Base-by-base conservation (phyloP, 2,797 vertebrate genomes). In the Myotis vivesi region DNA sequence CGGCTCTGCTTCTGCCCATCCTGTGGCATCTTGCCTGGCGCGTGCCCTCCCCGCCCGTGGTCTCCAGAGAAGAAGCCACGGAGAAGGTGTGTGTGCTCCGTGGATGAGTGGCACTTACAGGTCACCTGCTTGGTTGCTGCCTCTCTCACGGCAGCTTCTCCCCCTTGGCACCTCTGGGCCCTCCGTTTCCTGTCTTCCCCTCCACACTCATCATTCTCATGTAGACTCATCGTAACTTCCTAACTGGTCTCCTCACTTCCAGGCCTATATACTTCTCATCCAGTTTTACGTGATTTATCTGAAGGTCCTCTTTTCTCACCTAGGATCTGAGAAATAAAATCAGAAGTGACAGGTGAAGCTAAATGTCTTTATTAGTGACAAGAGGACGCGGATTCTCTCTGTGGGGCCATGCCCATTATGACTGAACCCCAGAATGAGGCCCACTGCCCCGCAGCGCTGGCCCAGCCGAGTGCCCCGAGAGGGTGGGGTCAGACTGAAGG, bases 321-420 rank as follows among this genome's bases (percentile, higher is more conserved):
- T 23, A 72, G 51, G 25, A 82, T 68, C 64, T 73, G 33, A 93
- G 28, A 87, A 66, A 22, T 76, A n/a, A 77, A 91, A 46, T 36
- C 46, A 88, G 64, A 77, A 41, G 82, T 64, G 62, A 49, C 59
- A n/a, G 19, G 8, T 33, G 41, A 36, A 64, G 46, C 77, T 77
- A 68, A n/a, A 36, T n/a, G 22, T 23, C 92, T 85, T 72, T 71
- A 33, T 88, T 44, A 59, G 25, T 33, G 38, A 12, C 23, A 20
- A 49, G 57, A 82, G 83, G 36, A 81, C 64, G 25, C 55, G 46
- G n/a, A 89, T 71, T 64, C 28, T 57, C 49, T 57, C 66, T 36
- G 28, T 36, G 28, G 46, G 30, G 53, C 19, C 1, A 0, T 25
- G 68, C 57, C n/a, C 46, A 6, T 80, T 55, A 8, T 1, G 15